phyloP scores from a whole-genome alignment of 2,797 vertebrate species.

The Sarcoramphus papa region DNA sequence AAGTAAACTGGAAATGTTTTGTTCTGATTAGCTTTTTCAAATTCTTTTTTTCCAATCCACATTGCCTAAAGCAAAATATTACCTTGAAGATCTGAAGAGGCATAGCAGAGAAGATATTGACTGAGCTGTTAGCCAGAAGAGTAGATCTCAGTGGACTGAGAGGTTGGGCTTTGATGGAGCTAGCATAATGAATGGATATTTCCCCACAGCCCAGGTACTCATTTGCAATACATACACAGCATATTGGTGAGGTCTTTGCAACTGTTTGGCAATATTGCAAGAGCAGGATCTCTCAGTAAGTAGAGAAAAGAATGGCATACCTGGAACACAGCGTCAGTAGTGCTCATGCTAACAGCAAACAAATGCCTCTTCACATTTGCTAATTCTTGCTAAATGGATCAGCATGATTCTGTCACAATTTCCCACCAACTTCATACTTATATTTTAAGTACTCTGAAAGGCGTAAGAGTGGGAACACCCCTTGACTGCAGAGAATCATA shows the following conservation, averaged over 20 bases:
- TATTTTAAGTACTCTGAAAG: not conserved
- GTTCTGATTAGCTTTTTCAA: not conserved
- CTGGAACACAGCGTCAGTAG: rapidly evolving
- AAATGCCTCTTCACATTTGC: not conserved
- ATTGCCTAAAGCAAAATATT: not conserved
- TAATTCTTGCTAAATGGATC: not conserved
- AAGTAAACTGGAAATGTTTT: not conserved
- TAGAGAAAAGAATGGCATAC: not conserved
- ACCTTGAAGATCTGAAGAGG: not conserved
- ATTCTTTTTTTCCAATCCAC: not conserved
- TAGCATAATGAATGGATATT: not conserved
- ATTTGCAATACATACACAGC: not conserved
- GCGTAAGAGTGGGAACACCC: not conserved
- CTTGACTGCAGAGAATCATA: not conserved
- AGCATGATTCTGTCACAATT: not conserved
- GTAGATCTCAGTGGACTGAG: not conserved
- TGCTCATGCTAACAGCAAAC: not conserved
- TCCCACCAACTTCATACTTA: not conserved
- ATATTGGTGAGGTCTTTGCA: not conserved
- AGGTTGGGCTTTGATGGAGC: not conserved
- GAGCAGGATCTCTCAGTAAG: not conserved
- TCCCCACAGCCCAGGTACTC: not conserved
- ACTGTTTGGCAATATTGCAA: not conserved
- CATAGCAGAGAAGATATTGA: not conserved
- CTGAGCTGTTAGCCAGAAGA: not conserved